Evolutionary conservation across 1,140 invertebrate species (phyloP), one percentile per base, ranked within the genome.

Genomic region (Bactericera cockerelli): DNA sequence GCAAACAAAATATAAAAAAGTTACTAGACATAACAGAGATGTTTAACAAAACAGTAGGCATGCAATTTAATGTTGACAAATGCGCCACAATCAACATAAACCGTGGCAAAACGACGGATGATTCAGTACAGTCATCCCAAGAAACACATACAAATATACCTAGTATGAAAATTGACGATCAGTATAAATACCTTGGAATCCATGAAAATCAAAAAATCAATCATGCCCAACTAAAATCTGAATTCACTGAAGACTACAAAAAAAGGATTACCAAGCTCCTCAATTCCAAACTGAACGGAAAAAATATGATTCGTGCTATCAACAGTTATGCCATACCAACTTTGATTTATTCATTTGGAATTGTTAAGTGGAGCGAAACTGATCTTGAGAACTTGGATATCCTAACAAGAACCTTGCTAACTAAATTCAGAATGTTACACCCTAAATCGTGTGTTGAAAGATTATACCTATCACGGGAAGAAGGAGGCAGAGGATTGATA

Each of bases 371-470:
- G 55, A 24, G n/a, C 16, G 21, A 24, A 56, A 56, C 55, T 24
- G 55, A 56, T n/a, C 24, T 56, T n/a, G 55, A 56, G 8, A 25
- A 56, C n/a, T n/a, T 56, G n/a, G 28, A 56, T 26, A 19, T 21
- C 8, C 8, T 56, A 26, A 26, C 26, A n/a, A 21, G 55, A 11
- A 10, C n/a, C 4, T 24, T 24, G 4, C 55, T 56, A 21, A 19
- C n/a, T 10, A 56, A 56, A 24, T 56, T 24, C 55, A n/a, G 55
- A 19, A 56, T 56, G 55, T 56, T 24, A 11, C 14, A 56, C 55
- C 55, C 55, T 4, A 56, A 56, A 25, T 6, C 55, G 2, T 21
- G 21, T 24, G 24, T 56, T 56, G 55, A 10, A 56, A 22, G 55
- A 21, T 26, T 56, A 13, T 56, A 56, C 55, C 16, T 56, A 24